Conservation (phyloP, 1,140 invertebrate genomes). For the Nixonia krombeini region DNA sequence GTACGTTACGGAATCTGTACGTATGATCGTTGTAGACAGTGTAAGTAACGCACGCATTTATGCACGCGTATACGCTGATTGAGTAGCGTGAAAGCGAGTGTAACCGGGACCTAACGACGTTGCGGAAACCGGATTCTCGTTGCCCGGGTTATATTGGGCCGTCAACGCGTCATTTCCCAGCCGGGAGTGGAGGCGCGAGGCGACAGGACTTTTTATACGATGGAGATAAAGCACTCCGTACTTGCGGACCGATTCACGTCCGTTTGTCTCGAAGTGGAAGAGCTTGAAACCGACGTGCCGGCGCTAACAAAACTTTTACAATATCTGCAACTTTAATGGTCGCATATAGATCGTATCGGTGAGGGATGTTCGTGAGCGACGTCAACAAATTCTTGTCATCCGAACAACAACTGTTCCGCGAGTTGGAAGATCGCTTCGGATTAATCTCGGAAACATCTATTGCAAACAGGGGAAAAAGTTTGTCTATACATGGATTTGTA, state of each 20-base stretch:
- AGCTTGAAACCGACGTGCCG: constrained; percentile 18
- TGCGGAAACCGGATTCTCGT: constrained; percentile 20
- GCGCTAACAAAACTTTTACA: constrained; percentile 28
- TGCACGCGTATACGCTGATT: too few relatives aligned
- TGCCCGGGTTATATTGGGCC: constrained; percentile 22
- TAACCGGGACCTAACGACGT: constrained; percentile 12
- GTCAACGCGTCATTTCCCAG: constrained; percentile 32
- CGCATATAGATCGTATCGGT: constrained; percentile 14
- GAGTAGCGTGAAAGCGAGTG: neutral
- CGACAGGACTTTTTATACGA: constrained; percentile 26
- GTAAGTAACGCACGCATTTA: too few relatives aligned
- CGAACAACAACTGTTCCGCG: neutral
- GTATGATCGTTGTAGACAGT: too few relatives aligned
- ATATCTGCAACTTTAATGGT: constrained; percentile 23
- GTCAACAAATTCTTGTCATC: constrained; percentile 23
- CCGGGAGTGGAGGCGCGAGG: constrained; percentile 9
- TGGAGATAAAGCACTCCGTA: constrained; percentile 27
- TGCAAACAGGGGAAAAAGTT: too few relatives aligned
- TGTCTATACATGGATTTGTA: too few relatives aligned
- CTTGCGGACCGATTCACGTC: constrained; percentile 31
- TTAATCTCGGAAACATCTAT: too few relatives aligned
- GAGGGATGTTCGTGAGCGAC: constrained; percentile 22
- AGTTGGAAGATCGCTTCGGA: neutral
- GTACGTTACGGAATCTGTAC: too few relatives aligned
- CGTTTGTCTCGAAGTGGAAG: constrained; percentile 13